phyloP scores from a whole-genome alignment of 2,113 vertebrate species.

The Stegostoma tigrinum region DNA sequence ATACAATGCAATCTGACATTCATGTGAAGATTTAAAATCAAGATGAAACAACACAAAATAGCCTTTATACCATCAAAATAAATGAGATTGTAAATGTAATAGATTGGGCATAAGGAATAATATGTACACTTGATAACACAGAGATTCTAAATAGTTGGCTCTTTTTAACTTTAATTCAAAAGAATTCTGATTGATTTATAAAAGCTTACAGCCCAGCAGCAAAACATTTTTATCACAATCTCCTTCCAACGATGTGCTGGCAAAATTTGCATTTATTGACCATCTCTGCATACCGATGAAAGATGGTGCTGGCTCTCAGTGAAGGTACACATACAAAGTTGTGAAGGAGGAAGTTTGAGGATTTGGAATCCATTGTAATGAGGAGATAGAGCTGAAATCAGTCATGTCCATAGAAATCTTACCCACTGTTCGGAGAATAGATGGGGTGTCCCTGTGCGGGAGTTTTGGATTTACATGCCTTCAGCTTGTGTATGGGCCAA shows the following conservation, averaged over 20 bases:
- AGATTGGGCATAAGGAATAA: neutral
- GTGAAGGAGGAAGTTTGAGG: neutral
- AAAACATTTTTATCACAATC: neutral
- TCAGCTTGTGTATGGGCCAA: neutral
- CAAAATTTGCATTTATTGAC: neutral
- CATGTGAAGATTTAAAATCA: neutral
- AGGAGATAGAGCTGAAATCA: too few relatives aligned
- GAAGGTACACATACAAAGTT: neutral
- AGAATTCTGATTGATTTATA: neutral
- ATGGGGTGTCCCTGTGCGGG: too few relatives aligned
- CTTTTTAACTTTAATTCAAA: neutral
- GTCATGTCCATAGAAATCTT: too few relatives aligned
- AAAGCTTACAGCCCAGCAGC: neutral
- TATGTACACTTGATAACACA: neutral
- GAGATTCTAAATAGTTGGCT: neutral
- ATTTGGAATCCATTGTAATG: neutral
- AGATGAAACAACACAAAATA: constrained; percentile 11
- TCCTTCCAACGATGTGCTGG: neutral
- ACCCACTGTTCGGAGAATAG: too few relatives aligned
- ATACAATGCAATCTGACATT: constrained; percentile 28
- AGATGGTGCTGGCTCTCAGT: neutral
- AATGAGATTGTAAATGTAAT: constrained; percentile 18
- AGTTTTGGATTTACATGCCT: neutral
- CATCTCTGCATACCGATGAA: neutral
- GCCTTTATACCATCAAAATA: neutral